These are phyloP conservation scores for Conus ventricosus DNA, from an alignment of 1,140 invertebrate species.

Conservation along the genomic window DNA sequence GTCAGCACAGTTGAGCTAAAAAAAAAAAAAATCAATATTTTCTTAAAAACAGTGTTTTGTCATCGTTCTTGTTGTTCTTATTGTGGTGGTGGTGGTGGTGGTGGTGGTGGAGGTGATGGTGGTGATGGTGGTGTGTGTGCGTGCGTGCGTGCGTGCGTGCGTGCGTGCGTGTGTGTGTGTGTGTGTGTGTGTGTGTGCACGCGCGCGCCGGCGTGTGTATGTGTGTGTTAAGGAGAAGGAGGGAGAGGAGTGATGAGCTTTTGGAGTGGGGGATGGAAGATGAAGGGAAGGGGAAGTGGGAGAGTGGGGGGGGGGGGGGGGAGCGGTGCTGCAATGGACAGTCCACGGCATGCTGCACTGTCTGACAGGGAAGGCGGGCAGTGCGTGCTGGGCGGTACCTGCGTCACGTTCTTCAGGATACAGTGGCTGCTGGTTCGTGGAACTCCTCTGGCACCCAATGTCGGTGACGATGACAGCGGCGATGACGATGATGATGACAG, in stretches of 20 bases:
- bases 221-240: too few species aligned
- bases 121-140: too few species aligned
- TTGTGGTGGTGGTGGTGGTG: too few species aligned
- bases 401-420: slow-evolving; percentile 7
- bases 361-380: slow-evolving; percentile 11
- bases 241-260: too few species aligned
- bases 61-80: too few species aligned
- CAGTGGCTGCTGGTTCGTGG: slow-evolving; percentile 30
- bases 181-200: neutral
- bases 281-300: neutral
- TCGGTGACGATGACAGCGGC: neutral
- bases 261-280: neutral
- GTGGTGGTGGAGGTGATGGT: too few species aligned
- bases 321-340: neutral
- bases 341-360: neutral
- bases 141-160: neutral
- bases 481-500: neutral
- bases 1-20: too few species aligned
- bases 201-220: neutral
- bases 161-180: neutral
- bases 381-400: slow-evolving; percentile 20
- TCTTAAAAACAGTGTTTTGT: too few species aligned
- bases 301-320: neutral
- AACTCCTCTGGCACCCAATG: neutral
- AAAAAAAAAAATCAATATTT: too few species aligned